Conservation (phyloP, 2,113 vertebrate genomes). For the Agapornis roseicollis region DNA sequence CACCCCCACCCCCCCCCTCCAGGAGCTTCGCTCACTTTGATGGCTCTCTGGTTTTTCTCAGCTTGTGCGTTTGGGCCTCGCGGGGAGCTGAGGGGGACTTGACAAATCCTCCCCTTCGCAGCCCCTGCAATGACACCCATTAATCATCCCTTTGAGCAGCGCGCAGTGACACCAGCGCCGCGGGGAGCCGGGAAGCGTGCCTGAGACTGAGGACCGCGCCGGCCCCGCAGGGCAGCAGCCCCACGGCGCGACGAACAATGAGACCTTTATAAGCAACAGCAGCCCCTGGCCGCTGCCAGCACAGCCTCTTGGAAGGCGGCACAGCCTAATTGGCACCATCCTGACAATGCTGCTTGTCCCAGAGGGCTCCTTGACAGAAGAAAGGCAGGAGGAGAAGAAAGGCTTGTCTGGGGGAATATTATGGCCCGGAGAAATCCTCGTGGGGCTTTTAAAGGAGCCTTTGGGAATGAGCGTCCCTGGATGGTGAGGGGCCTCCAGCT, state of each 20-base stretch:
- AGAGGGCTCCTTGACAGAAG: conserved; percentile 19
- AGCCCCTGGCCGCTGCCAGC: background rate
- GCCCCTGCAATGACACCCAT: background rate
- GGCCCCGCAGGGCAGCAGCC: conserved; percentile 2
- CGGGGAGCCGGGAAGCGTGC: background rate
- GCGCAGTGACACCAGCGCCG: background rate
- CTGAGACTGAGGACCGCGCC: background rate
- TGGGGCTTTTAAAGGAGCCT: background rate
- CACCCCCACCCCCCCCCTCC: background rate
- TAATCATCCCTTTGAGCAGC: background rate
- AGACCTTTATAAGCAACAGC: conserved; percentile 23
- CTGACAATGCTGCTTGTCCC: conserved; percentile 39
- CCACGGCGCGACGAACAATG: conserved; percentile 14
- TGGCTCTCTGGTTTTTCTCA: conserved; percentile 25
- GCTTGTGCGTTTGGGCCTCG: background rate
- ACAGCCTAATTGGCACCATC: conserved; percentile 56
- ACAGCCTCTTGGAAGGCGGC: background rate
- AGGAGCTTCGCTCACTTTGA: conserved; percentile 37
- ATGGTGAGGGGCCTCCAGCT: background rate
- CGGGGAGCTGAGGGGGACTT: background rate
- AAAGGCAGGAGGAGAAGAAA: conserved; percentile 53
- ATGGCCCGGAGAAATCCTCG: background rate
- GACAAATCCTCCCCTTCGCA: background rate
- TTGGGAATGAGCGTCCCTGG: background rate
- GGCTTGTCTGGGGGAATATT: background rate